Evolutionary conservation across 2,113 vertebrate species (phyloP), one percentile per base, ranked within the genome.

Genomic region (Nibea coibor): DNA sequence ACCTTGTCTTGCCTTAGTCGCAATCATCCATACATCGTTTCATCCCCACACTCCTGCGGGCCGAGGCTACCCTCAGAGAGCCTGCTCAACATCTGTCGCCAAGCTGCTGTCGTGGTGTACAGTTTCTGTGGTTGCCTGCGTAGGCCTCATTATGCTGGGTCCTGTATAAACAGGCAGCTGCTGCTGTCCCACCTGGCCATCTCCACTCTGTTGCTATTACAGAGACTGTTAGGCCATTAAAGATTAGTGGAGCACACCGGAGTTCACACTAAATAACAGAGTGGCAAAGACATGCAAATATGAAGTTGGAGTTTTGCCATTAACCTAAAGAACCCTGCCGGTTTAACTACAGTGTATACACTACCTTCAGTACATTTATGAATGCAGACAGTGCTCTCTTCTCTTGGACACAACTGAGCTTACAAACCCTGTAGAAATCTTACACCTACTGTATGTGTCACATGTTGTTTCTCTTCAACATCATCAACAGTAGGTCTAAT

Each of bases 71-170:
- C 94, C 89, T 93, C 87, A 63, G 79, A 91, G 82, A 92, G 73
- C 83, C 31, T 85, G 89, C 94, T 94, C 92, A 93, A 93, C 45
- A 56, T 95, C 92, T 94, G 89, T 90, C 94, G 81, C 94, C 91
- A 93, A 94, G 93, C 92, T 95, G 93, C 94, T 95, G 94, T 93
- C 56, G 88, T 93, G 91, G 91, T 94, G 95, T 89, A 81, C 58
- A 51, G 48, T 91, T 93, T 95, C 87, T 14, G 16, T 47, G 86
- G 69, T 45, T 58, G 70, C 63, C 72, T 81, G 74, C 59, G 5
- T 67, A 72, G 68, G 69, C 78, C 81, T 89, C 75, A 86, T 86
- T 94, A 91, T 91, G 83, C 92, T 82, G 90, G 93, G 80, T 86
- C 94, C 94, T 95, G 95, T 88, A 93, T 93, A 93, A 93, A 92